Base-by-base conservation (phyloP, 2,113 vertebrate species). In the Tetrao urogallus region DNA sequence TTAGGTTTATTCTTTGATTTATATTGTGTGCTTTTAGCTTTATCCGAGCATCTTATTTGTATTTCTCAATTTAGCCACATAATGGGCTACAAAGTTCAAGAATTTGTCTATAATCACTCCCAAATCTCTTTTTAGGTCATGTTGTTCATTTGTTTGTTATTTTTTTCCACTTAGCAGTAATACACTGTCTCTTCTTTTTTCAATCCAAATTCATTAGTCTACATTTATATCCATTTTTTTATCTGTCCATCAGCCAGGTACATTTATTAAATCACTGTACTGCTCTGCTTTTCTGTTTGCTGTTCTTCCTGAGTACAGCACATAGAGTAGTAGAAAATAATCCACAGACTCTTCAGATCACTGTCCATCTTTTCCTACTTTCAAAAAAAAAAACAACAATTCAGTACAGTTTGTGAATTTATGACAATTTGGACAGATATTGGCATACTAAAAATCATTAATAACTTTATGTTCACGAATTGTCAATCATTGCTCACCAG, bases 171-270 rank as follows among this genome's bases (percentile, higher is more conserved):
- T 91, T 94, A 94, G 47, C 32, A 86, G 13, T 61, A 63, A 13
- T 54, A 58, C 6, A 2, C 24, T 32, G 8, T 88, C 36, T 82
- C 4, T 64, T 27, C 42, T 60, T 84, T 91, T 83, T 87, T 87
- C 10, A 0, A 89, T 88, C 58, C 89, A 90, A 8, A 66, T 36
- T 87, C 74, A 78, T 87, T 88, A 93, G 32, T 82, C 34, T 69
- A 52, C n/a, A 82, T 92, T 86, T 93, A 78, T 83, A 81, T 94
- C 20, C 38, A 72, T 95, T 95, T 94, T 93, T 20, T 76, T 75
- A 77, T 71, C 38, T 84, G 79, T 71, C 42, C 30, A 36, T 27
- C 5, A 93, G 45, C 38, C 54, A 94, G 61, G 63, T 79, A 47
- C 17, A 25, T 89, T 94, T 11, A 6, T 83, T 93, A 76, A 82